phyloP scores from a whole-genome alignment of 2,797 vertebrate species.

The Coregonus sp. region DNA sequence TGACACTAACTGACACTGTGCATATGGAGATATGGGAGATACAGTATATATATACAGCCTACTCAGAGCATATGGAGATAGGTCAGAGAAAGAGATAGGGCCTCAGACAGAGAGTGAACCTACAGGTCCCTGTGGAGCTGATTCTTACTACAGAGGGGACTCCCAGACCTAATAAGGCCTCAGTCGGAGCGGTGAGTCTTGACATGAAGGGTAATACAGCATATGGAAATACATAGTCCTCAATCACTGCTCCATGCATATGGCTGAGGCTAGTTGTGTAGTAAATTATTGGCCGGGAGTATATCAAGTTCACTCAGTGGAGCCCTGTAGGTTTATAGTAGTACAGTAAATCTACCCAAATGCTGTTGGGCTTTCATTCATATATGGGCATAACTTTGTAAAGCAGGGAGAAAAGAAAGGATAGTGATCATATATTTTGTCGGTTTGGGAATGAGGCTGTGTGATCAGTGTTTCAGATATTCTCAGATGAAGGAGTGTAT shows the following conservation, averaged over 20 bases:
- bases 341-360: slow-evolving; percentile 54
- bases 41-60: not conserved
- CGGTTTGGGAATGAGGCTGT: not conserved
- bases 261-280: slow-evolving; percentile 48
- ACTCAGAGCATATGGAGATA: slow-evolving; percentile 1
- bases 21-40: slow-evolving; percentile 14
- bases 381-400: slow-evolving; percentile 7
- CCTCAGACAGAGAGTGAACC: slow-evolving; percentile 41
- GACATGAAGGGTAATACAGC: slow-evolving; percentile 65
- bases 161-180: slow-evolving; percentile 69
- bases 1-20: slow-evolving; percentile 35
- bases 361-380: slow-evolving; percentile 36
- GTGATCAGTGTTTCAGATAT: not conserved
- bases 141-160: slow-evolving; percentile 65
- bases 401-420: slow-evolving; percentile 25
- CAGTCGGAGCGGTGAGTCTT: slow-evolving; percentile 43
- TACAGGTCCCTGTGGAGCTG: slow-evolving; percentile 55
- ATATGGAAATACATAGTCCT: slow-evolving; percentile 61
- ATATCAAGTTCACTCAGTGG: slow-evolving; percentile 49
- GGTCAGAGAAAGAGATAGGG: slow-evolving; percentile 23
- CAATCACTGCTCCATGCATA: slow-evolving; percentile 64
- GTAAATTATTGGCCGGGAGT: slow-evolving; percentile 43
- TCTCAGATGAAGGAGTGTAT: slow-evolving; percentile 8
- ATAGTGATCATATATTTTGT: slow-evolving; percentile 14
- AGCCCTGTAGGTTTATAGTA: slow-evolving; percentile 47